Base-by-base conservation (phyloP, 2,888 invertebrate species). In the Neria commutata region DNA sequence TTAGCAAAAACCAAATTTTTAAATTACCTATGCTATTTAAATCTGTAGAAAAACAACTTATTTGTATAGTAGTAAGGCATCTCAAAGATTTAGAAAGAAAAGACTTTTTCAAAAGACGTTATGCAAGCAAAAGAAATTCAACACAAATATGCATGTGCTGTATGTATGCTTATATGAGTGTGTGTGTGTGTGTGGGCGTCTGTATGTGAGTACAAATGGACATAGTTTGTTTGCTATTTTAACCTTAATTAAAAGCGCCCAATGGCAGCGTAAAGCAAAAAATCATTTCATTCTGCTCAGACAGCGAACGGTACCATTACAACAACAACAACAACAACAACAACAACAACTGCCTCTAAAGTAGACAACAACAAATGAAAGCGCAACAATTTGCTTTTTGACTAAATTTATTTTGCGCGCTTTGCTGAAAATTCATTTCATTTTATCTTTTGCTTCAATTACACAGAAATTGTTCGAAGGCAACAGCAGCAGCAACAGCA, bases 231-330 rank as follows among this genome's bases (percentile, higher is more conserved):
- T 24, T 57, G 57, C 47, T 57, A 40, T 57, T 52, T 57, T 57
- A 57, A 57, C 52, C 52, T 57, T 52, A 57, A 57, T 57, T 57
- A 52, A 57, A 52, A 57, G 17, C 33, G 21, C 26, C 21, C 26
- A 16, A 40, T 14, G 8, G 26, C 21, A 40, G 26, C 24, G 25
- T n/a, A 49, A 49, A 29, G 6, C 29, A 29, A 29, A 29, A 6
- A 29, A 29, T 11, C 6, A 29, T 11, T 29, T n/a, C n/a, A n/a
- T n/a, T n/a, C n/a, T n/a, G n/a, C n/a, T n/a, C n/a, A n/a, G n/a
- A n/a, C n/a, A n/a, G n/a, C n/a, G 11, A 29, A 29, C 29, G 29
- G 29, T 11, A 29, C 11, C 29, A 29, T 29, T 29, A 8, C 6
- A 11, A 29, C 29, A 6, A 29, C 6, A 29, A 29, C 29, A 29